phyloP scores from a whole-genome alignment of 2,888 invertebrate species.

The Xestia sexstrigata region DNA sequence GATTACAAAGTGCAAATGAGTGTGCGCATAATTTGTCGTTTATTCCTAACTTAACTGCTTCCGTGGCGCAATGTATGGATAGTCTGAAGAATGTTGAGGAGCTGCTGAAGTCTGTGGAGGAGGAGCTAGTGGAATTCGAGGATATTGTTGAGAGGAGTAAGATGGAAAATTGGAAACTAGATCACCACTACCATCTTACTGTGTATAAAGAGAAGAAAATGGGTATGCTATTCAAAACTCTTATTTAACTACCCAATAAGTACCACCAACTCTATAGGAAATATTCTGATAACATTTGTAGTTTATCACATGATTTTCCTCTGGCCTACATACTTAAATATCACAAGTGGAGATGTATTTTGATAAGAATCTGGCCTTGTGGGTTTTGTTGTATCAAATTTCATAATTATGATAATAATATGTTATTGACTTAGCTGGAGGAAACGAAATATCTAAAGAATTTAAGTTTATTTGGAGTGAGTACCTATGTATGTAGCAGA shows the following conservation, averaged over 20 bases:
- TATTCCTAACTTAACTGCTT: constrained; percentile 83
- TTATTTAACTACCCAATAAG: background rate
- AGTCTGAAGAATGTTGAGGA: constrained; percentile 89
- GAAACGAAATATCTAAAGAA: background rate
- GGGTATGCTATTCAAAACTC: constrained; percentile 84
- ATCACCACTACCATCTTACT: constrained; percentile 93
- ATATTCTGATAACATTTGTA: background rate
- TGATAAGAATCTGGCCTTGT: constrained; percentile 29
- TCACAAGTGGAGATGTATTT: constrained; percentile 23
- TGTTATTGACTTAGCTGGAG: background rate
- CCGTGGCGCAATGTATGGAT: constrained; percentile 88
- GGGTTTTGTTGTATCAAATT: background rate
- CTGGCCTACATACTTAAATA: constrained; percentile 18
- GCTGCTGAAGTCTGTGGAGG: constrained; percentile 92
- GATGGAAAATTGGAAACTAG: constrained; percentile 93
- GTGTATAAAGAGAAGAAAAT: constrained; percentile 93
- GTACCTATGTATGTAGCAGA: background rate
- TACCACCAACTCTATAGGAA: background rate
- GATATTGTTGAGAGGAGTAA: constrained; percentile 93
- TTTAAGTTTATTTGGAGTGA: background rate
- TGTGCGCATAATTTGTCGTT: constrained; percentile 80
- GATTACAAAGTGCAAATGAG: constrained; percentile 81
- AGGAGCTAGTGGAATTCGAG: constrained; percentile 92
- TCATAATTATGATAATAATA: background rate
- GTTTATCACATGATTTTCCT: constrained; percentile 24